Conservation (phyloP, 1,140 invertebrate species). For the Drosophila jambulina region DNA sequence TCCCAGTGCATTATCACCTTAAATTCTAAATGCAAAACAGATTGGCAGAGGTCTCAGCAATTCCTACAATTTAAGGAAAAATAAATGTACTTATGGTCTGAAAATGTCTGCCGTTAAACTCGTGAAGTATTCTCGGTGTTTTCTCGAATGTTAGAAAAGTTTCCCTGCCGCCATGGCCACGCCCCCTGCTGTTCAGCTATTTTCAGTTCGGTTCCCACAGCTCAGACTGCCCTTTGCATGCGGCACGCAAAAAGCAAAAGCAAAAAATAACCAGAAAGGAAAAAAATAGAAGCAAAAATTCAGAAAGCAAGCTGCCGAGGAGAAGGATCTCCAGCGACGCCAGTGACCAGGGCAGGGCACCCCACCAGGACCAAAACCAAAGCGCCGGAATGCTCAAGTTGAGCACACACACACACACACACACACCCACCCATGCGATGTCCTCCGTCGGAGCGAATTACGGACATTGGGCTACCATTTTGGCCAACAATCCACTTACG, state of each 20-base stretch:
- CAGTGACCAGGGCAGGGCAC: constrained; percentile 15
- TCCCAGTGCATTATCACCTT: neutral
- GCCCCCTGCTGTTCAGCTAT: constrained; percentile 32
- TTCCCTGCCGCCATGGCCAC: constrained; percentile 6
- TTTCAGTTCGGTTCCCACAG: constrained; percentile 32
- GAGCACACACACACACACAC: neutral
- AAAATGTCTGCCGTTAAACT: neutral
- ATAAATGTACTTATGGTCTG: neutral
- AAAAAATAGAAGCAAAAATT: constrained; percentile 5
- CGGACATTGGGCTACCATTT: constrained; percentile 32
- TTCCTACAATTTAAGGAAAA: neutral
- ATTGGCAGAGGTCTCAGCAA: neutral
- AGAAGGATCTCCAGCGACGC: constrained; percentile 10
- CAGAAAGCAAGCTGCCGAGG: constrained; percentile 3
- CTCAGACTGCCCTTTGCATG: constrained; percentile 42
- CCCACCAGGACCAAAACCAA: neutral
- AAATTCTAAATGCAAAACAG: neutral
- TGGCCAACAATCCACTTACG: constrained; percentile 44
- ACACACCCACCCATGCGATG: constrained; percentile 3
- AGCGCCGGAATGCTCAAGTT: constrained; percentile 25
- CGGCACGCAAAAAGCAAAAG: constrained; percentile 36
- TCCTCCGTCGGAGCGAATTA: constrained; percentile 27
- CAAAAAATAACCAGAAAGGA: neutral
- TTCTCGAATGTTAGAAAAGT: constrained; percentile 24
- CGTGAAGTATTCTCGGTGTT: neutral